These are phyloP conservation scores for Capromys pilorides DNA, from an alignment of 2,797 vertebrate genomes.

Conservation along the genomic window DNA sequence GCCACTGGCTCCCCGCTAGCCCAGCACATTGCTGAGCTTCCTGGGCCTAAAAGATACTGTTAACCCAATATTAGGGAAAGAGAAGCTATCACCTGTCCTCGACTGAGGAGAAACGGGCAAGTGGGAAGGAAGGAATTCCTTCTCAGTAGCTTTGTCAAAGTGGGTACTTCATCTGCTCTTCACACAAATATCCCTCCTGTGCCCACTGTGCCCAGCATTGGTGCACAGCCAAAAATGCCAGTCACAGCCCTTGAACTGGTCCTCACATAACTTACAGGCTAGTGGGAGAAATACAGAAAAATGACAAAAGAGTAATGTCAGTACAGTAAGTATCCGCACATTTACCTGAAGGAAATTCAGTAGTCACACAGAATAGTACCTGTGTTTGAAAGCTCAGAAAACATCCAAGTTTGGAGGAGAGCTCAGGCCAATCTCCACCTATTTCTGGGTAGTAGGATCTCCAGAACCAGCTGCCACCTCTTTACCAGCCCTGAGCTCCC, in stretches of 20 bases:
- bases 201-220: background rate
- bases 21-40: background rate
- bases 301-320: background rate
- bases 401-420: background rate
- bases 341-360: conserved; percentile 13
- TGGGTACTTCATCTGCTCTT: conserved; percentile 15
- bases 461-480: background rate
- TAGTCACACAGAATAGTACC: background rate
- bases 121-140: background rate
- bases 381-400: conserved; percentile 19
- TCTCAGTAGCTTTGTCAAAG: conserved; percentile 38
- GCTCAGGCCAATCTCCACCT: background rate
- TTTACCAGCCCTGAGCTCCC: background rate
- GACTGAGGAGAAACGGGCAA: background rate
- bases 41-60: background rate
- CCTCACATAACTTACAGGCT: conserved; percentile 12
- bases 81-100: background rate
- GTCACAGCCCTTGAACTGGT: background rate
- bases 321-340: background rate
- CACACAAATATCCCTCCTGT: background rate
- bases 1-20: conserved; percentile 10
- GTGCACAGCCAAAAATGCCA: background rate
- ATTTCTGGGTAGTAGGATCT: background rate
- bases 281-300: background rate
- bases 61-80: conserved; percentile 37